Conservation (phyloP, 2,888 invertebrate genomes). For the Aspidiotus destructor region DNA sequence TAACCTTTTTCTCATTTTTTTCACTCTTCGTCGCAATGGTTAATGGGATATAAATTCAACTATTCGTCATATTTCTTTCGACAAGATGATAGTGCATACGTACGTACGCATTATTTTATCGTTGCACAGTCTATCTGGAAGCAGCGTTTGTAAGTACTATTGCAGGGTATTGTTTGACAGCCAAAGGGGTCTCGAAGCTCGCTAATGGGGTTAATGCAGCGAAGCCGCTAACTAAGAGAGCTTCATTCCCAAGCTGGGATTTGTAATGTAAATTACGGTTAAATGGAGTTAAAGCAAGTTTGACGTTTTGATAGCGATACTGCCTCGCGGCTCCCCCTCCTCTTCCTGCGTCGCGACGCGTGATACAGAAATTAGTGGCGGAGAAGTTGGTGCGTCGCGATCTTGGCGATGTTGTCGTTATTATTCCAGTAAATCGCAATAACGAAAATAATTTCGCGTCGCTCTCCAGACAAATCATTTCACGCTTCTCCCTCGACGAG, state of each 20-base stretch:
- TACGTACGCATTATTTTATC: too few relatives aligned
- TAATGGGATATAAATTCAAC: too few relatives aligned
- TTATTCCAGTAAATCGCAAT: background rate
- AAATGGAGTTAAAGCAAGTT: constrained; percentile 31
- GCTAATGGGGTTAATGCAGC: constrained; percentile 31
- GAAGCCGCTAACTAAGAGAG: constrained; percentile 10
- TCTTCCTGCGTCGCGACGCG: background rate
- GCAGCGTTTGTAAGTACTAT: too few relatives aligned
- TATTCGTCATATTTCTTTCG: too few relatives aligned
- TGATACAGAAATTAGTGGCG: background rate
- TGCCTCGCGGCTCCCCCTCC: background rate
- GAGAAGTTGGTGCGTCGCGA: too few relatives aligned
- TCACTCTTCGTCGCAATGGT: too few relatives aligned
- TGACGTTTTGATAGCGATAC: constrained; percentile 25
- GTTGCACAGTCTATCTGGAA: too few relatives aligned
- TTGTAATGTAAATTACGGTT: constrained; percentile 30
- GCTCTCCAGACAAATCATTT: background rate
- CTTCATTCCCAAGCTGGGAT: constrained; percentile 25
- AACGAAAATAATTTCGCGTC: constrained; percentile 2
- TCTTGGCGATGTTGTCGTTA: too few relatives aligned
- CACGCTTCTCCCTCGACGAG: background rate
- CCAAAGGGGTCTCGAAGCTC: constrained; percentile 19
- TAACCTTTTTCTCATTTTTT: too few relatives aligned
- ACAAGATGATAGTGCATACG: too few relatives aligned
- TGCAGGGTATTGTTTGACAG: constrained; percentile 12